Percentiles rank a stretch among this genome's conserved stretches.
Conservation (phyloP, 1,140 invertebrate genomes). For the Drosophila nikananu region DNA sequence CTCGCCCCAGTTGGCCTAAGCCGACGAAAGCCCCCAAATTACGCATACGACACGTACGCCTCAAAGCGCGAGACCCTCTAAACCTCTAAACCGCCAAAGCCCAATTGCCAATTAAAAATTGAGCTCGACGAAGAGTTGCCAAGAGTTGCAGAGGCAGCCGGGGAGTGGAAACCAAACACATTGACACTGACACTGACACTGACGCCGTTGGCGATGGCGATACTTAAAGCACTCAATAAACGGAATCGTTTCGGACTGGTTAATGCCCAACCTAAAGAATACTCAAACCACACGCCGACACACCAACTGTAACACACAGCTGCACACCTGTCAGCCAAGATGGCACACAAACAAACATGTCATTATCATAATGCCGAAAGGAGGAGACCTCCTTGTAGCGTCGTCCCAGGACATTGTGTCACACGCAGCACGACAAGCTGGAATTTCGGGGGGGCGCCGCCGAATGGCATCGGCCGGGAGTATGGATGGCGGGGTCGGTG, state of each 20-base stretch:
- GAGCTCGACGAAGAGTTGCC: conserved; percentile 41
- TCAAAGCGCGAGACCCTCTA: conserved; percentile 15
- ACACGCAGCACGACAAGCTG: conserved; percentile 44
- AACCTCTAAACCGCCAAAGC: conserved; percentile 42
- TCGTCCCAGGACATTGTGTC: conserved; percentile 48
- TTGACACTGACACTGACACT: conserved; percentile 31
- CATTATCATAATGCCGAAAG: conserved; percentile 78
- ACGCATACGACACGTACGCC: conserved; percentile 78
- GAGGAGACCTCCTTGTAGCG: conserved; percentile 47
- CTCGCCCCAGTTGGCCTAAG: conserved; percentile 63
- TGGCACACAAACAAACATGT: conserved; percentile 76
- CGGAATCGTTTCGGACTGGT: conserved; percentile 65
- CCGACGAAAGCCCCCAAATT: conserved; percentile 69
- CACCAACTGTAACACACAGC: conserved; percentile 2
- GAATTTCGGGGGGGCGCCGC: not conserved
- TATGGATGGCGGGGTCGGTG: not conserved
- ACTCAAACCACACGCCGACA: conserved; percentile 19
- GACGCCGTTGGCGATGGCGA: conserved; percentile 43
- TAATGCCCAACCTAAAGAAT: conserved; percentile 63
- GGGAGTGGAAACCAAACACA: conserved; percentile 57
- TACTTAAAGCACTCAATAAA: conserved; percentile 75
- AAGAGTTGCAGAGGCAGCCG: conserved; percentile 47
- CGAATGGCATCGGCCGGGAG: not conserved
- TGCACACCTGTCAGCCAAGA: conserved; percentile 44
- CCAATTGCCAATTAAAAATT: conserved; percentile 79